These are phyloP conservation scores for Mus caroli DNA, from an alignment of 2,797 vertebrate genomes.

Conservation along the genomic window DNA sequence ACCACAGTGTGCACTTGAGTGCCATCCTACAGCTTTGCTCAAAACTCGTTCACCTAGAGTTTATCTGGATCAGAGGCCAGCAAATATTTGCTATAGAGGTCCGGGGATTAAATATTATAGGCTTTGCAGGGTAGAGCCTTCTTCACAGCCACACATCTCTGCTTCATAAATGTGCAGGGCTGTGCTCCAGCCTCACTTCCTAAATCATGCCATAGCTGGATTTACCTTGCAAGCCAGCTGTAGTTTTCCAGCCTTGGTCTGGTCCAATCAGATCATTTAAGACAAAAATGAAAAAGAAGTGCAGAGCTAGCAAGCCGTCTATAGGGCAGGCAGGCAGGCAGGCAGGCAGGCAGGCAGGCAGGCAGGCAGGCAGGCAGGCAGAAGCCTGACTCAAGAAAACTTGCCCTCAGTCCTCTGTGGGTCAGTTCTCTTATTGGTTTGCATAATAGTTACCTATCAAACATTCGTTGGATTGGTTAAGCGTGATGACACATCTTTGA, in stretches of 20 bases:
- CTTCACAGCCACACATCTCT: background rate
- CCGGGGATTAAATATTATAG: background rate
- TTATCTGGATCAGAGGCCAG: background rate
- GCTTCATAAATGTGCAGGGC: background rate
- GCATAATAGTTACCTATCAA: slow-evolving; percentile 16
- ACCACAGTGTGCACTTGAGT: background rate
- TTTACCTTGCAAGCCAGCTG: background rate
- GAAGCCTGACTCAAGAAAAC: background rate
- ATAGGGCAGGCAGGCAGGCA: background rate
- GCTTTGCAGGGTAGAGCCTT: background rate
- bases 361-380: background rate
- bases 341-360: background rate
- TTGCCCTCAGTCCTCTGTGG: background rate
- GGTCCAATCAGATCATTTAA: background rate
- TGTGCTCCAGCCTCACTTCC: background rate
- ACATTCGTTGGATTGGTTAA: slow-evolving; percentile 59
- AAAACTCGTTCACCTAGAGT: background rate
- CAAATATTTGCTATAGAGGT: background rate
- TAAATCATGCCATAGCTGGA: background rate
- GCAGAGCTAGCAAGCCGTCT: background rate
- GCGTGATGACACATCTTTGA: slow-evolving; percentile 13
- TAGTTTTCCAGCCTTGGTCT: background rate
- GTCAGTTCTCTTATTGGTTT: background rate
- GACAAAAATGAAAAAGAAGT: background rate
- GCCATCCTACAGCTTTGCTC: background rate